Evolutionary conservation across 2,888 invertebrate species (phyloP).

Genomic region (Chouioia cunea): DNA sequence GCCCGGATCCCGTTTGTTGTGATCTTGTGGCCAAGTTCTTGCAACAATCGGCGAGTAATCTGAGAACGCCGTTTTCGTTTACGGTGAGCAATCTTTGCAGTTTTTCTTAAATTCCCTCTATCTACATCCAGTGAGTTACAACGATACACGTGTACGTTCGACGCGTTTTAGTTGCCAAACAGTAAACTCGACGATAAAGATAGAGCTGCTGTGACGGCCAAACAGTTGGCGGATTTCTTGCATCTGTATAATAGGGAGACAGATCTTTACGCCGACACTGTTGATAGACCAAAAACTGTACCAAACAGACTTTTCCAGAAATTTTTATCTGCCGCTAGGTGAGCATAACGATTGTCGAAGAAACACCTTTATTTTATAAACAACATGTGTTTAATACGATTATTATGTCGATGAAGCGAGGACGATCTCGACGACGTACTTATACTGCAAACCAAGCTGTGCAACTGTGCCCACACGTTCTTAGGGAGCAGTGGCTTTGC

Average conservation of each 20-base stretch:
- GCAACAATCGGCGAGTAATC: conserved; percentile 78
- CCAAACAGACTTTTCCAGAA: conserved; percentile 73
- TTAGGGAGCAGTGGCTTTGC: conserved; percentile 72
- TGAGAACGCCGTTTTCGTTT: conserved; percentile 78
- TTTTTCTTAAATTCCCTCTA: conserved; percentile 1
- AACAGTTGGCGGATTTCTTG: conserved; percentile 86
- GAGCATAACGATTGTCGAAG: conserved; percentile 52
- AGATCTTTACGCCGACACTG: conserved; percentile 80
- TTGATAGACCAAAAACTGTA: conserved; percentile 75
- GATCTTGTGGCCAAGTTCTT: conserved; percentile 83
- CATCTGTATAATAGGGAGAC: conserved; percentile 87
- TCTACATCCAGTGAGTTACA: neutral
- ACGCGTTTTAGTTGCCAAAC: conserved; percentile 74
- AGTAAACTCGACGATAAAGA: conserved; percentile 83
- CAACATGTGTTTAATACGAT: conserved; percentile 23
- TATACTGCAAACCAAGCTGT: conserved; percentile 73
- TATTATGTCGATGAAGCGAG: conserved; percentile 71
- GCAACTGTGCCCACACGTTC: conserved; percentile 74
- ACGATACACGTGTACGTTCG: conserved; percentile 17
- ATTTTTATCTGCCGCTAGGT: conserved; percentile 75
- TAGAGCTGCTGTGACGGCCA: conserved; percentile 85
- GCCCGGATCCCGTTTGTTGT: conserved; percentile 67
- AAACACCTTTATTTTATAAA: neutral
- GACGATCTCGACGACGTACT: conserved; percentile 81
- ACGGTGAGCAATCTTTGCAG: conserved; percentile 67